Base-by-base conservation (phyloP, 2,113 vertebrate species). In the Capreolus pygargus region DNA sequence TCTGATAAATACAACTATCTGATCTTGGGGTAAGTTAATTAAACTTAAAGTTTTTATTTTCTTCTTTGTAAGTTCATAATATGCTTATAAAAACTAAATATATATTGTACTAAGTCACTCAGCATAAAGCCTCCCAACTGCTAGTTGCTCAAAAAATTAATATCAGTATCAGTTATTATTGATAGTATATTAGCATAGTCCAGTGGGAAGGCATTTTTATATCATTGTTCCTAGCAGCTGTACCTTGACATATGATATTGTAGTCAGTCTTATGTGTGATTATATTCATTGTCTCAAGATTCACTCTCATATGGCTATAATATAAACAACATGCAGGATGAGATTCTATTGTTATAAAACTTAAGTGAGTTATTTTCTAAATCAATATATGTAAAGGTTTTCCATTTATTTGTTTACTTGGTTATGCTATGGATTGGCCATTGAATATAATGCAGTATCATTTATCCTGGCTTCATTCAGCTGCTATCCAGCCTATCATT, bases 401-500 rank as follows among this genome's bases (percentile, higher is more conserved):
- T 60, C 47, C 36, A 21, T 79, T 52, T 55, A 74, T 50, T 55
- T 96, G 36, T 76, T 67, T 86, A 85, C 61, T 58, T 94, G 45
- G 50, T 61, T 76, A 54, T 91, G 33, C 55, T 93, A 1, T 43
- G 60, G 28, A 28, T 52, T 91, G 64, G 36, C 47, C 57, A 30
- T 88, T 85, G 74, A 85, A 16, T 61, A 54, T 47, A 79, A 74
- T 30, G 30, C 25, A 55, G 1, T 39, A n/a, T 55, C 27, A 84
- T 92, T 67, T 61, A 57, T n/a, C 45, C 30, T 81, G 64, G 47
- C n/a, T 64, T 30, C 58, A 27, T 85, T 33, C 14, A 86, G 70
- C 27, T 81, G 12, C 61, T 93, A 55, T 52, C 74, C 50, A 95
- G 23, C 36, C 43, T 95, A 95, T 97, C 89, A 95, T 89, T 97